Evolutionary conservation across 2,888 invertebrate genomes (phyloP).

Genomic region (Pollenia amentaria): DNA sequence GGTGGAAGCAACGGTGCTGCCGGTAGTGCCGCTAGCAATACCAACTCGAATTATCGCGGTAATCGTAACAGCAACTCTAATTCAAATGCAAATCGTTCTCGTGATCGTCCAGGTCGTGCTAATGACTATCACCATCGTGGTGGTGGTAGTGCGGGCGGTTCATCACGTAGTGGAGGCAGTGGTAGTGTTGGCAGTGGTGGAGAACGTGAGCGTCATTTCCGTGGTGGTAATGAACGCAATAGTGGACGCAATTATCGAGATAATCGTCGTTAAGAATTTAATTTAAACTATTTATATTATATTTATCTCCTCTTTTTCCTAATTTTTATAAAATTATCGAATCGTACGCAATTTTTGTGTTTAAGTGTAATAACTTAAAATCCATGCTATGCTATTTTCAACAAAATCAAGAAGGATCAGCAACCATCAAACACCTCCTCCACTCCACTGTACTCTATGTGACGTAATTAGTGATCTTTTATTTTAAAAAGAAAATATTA

Average conservation of each 20-base stretch:
- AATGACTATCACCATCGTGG: constrained; percentile 80
- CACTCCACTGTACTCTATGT: constrained; percentile 49
- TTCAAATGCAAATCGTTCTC: constrained; percentile 79
- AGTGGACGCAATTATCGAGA: constrained; percentile 78
- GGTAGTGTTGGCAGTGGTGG: constrained; percentile 73
- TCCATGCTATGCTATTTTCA: constrained; percentile 24
- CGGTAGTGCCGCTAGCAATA: constrained; percentile 72
- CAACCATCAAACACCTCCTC: constrained; percentile 42
- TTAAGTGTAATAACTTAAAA: constrained; percentile 62
- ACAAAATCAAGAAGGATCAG: constrained; percentile 21
- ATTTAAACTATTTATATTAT: constrained; percentile 4
- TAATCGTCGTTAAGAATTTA: constrained; percentile 77
- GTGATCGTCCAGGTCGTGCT: constrained; percentile 81
- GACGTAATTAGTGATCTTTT: constrained; percentile 63
- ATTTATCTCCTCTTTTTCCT: constrained; percentile 17
- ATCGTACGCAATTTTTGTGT: constrained; percentile 53
- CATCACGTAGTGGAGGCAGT: constrained; percentile 68
- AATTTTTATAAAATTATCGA: constrained; percentile 68
- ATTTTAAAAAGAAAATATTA: constrained; percentile 40
- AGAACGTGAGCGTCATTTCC: constrained; percentile 85
- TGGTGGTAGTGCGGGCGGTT: constrained; percentile 78
- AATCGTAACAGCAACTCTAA: constrained; percentile 78
- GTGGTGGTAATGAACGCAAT: constrained; percentile 82
- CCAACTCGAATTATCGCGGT: constrained; percentile 79
- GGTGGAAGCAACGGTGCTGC: constrained; percentile 61